Evolutionary conservation across 1,140 invertebrate species (phyloP), one percentile per base, ranked within the genome.

Genomic region (Coenobita brevimanus): DNA sequence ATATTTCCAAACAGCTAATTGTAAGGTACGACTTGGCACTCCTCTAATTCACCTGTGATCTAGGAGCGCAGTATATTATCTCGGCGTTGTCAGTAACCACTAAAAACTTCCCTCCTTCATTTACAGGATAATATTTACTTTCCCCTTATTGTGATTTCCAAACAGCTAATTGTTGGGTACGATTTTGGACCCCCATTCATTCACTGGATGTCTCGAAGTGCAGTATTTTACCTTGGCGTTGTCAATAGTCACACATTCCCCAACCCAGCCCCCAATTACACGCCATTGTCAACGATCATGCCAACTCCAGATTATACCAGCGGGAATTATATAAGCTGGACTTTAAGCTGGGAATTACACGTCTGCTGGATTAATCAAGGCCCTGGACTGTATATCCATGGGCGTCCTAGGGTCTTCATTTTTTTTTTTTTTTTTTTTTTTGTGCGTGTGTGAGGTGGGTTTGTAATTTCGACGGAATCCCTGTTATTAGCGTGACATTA

Each of bases 261-360:
- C 17, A 21, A n/a, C 33, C 21, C 54, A 78, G 27, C 54, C 82
- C 71, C n/a, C 57, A 85, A 85, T 85, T 85, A 85, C 73, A 76
- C 82, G 50, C 64, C 82, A 85, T 85, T 85, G 82, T 85, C 82
- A 85, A 85, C 73, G 82, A 85, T 85, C 82, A 75, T 60, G 57
- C 60, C 71, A 41, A 54, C 71, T 62, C 71, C 73, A 85, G 71
- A 85, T 85, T 85, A 85, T 76, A 85, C 82, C 82, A 43, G 33
- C 13, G 71, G 73, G 54, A 64, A 85, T 85, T 85, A 76, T 85
- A 76, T 85, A 64, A 62, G 69, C 71, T 85, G 82, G 36, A 76
- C 38, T 69, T 82, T 38, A 85, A 85, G 64, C 24, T 46, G 50
- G 21, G 50, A 71, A 85, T 85, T 85, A 85, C 76, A 71, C 69